A percentile compares a stretch with the other conserved stretches of the same genome.
These are phyloP conservation scores for Prietella phreatophila DNA, from an alignment of 2,113 vertebrate species.

Conservation along the genomic window DNA sequence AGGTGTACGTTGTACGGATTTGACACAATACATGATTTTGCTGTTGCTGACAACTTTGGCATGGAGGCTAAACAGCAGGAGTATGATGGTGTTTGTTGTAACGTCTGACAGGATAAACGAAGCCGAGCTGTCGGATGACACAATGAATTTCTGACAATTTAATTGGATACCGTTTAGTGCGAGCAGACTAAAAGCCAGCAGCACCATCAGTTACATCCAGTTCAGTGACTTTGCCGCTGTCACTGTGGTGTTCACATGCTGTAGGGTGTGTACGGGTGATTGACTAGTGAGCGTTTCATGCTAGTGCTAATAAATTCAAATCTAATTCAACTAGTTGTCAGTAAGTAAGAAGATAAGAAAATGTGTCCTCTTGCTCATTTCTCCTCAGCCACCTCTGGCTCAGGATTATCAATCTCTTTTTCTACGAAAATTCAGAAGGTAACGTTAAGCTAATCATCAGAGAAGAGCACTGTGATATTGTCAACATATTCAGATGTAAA, in stretches of 20 bases:
- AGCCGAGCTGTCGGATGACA: background rate
- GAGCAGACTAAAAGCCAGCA: constrained; percentile 15
- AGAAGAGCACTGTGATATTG: background rate
- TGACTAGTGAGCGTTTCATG: background rate
- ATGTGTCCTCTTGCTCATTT: background rate
- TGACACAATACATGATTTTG: background rate
- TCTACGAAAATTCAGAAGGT: background rate
- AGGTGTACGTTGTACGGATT: background rate
- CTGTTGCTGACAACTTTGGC: constrained; percentile 8
- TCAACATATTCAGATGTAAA: background rate
- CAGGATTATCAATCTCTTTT: background rate
- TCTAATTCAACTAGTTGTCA: background rate
- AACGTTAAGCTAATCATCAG: background rate
- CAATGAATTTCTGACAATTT: constrained; percentile 22
- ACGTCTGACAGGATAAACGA: constrained; percentile 17
- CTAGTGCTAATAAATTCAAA: background rate
- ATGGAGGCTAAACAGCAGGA: constrained; percentile 4
- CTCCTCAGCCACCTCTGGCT: background rate
- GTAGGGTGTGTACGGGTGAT: background rate
- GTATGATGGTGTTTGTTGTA: background rate
- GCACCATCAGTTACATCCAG: background rate
- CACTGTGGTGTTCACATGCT: background rate
- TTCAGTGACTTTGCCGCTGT: background rate
- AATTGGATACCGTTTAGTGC: background rate
- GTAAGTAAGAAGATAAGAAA: background rate